Base-by-base conservation (phyloP, 2,113 vertebrate genomes). In the Xiphorhynchus elegans region DNA sequence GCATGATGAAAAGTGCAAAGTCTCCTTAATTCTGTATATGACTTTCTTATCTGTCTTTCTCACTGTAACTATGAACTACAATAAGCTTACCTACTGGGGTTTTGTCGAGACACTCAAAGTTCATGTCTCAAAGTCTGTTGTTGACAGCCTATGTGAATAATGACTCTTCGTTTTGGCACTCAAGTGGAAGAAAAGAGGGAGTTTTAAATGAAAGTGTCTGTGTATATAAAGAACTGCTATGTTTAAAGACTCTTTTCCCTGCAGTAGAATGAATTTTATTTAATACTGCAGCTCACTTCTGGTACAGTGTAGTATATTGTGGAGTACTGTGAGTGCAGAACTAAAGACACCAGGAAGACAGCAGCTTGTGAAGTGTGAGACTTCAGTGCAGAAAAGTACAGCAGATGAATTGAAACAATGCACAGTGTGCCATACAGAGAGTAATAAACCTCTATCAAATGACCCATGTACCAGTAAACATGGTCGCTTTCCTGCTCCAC, bases 1-100 rank as follows among this genome's bases (percentile, higher is more conserved):
- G 96, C 97, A 97, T 97, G 97, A 97, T 89, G 97, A 96, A 94
- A 97, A 97, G 94, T 95, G 89, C 83, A 96, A 97, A 96, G 93
- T 97, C 95, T 93, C 95, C 69, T 97, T 97, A 95, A 90, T 80
- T 83, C 82, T 97, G 95, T 96, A 94, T 97, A 97, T 96, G 96
- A 94, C 96, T 96, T 93, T 97, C 94, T 97, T 97, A 95, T 95
- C 93, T 97, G 84, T 96, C 93, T 94, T 94, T 96, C 93, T 96
- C 92, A 96, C 95, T 96, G 91, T 96, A 96, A 95, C 83, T 93
- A 95, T 89, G 84, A 94, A 91, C 89, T 97, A 88, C 95, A 92
- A 50, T 94, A 97, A 95, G 92, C 76, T 95, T 93, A 91, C 84
- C 79, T 93, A 84, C 20, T 79, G 87, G 93, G 92, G 80, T 94